Evolutionary conservation across 1,140 invertebrate species (phyloP), one percentile per base, ranked within the genome.

Genomic region (Odontomachus brunneus): DNA sequence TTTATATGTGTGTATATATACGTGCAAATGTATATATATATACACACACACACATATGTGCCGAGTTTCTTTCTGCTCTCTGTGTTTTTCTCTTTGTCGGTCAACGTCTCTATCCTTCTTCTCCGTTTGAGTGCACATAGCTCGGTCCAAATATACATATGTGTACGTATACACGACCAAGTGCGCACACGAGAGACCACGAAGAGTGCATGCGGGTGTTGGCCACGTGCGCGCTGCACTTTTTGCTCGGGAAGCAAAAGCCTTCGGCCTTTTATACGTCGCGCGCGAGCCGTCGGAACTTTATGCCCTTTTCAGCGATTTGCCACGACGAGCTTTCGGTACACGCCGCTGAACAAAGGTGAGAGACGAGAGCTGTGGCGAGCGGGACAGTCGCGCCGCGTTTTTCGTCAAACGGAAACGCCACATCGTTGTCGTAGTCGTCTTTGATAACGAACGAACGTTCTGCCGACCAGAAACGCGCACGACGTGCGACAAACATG

Each of bases 171-270:
- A 87, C 53, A 81, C 49, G 72, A 14, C 72, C 22, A 73, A 86
- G 83, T 82, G 72, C 80, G 62, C 73, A 71, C 69, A 87, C 76
- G 75, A 87, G 86, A 89, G 86, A 89, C 80, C 73, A 81, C 59
- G 78, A 87, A 59, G 72, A 72, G 82, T 89, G 85, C 90, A 92
- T 91, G 92, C 92, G 93, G 92, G 93, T 90, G 91, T 89, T 80
- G 73, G 90, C 91, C 93, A 94, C 93, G 93, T 93, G 93, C 90
- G 90, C 90, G 82, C 19, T 90, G 86, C 89, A 92, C 71, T 92
- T 93, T 93, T 93, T 92, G 89, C 89, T 83, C 83, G 59, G 14
- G 22, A n/a, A n/a, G 65, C 65, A 65, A 57, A 44, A 44, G 38
- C 48, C 62, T 80, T 67, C 75, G 38, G 60, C 76, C 83, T 88